Percentiles rank a stretch among this genome's conserved stretches.
phyloP scores from a whole-genome alignment of 2,113 vertebrate genomes.

The Isurus oxyrinchus region DNA sequence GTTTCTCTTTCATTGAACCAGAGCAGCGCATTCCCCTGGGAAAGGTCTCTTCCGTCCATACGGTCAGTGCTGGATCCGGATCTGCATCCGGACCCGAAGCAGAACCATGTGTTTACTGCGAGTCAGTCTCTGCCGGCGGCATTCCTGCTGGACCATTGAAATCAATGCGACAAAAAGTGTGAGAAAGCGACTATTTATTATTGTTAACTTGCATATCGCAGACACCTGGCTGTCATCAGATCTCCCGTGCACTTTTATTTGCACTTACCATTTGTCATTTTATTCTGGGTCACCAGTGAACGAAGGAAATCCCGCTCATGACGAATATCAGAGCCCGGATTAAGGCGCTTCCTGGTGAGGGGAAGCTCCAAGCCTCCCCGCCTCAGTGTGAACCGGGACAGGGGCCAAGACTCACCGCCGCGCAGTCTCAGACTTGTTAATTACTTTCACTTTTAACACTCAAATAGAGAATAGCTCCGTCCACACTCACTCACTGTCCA shows the following conservation, averaged over 20 bases:
- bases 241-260: not conserved
- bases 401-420: not conserved
- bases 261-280: constrained; percentile 34
- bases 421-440: not conserved
- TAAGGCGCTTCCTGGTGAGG: not conserved
- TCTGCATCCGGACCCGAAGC: not conserved
- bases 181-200: not conserved
- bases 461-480: not conserved
- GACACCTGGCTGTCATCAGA: not conserved
- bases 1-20: not conserved
- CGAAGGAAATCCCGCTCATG: not conserved
- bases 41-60: not conserved
- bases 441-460: not conserved
- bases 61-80: not conserved
- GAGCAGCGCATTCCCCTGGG: not conserved
- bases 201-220: not conserved
- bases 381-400: not conserved
- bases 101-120: not conserved
- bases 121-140: not conserved
- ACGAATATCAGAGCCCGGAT: not conserved
- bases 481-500: not conserved
- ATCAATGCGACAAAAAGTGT: not conserved
- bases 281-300: not conserved
- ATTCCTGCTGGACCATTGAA: not conserved
- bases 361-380: not conserved